A percentile compares a stretch with the other conserved stretches of the same genome.
Evolutionary conservation across 2,888 invertebrate genomes (phyloP).

Genomic region (Pseudococcus longispinus): DNA sequence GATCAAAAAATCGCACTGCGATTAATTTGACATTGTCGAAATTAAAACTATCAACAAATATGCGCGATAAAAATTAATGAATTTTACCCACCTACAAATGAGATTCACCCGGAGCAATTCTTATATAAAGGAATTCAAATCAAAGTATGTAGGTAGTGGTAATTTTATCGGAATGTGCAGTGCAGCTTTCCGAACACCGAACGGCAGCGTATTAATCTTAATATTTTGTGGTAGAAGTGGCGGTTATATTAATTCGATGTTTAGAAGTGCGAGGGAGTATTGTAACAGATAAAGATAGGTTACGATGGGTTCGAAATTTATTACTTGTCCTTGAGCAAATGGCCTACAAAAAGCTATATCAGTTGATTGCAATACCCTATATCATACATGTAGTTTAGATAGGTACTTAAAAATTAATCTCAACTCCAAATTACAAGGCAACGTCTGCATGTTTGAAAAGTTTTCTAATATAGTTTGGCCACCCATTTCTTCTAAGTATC

Average conservation of each 20-base stretch:
- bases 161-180: slow-evolving; percentile 17
- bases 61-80: slow-evolving; percentile 32
- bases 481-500: background rate
- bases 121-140: slow-evolving; percentile 1
- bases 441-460: background rate
- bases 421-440: background rate
- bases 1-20: slow-evolving; percentile 15
- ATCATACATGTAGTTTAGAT: background rate
- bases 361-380: background rate
- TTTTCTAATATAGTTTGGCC: background rate
- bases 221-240: slow-evolving; percentile 27
- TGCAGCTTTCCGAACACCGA: background rate
- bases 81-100: slow-evolving; percentile 37
- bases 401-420: background rate
- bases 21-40: slow-evolving; percentile 25
- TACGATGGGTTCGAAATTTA: slow-evolving; percentile 23
- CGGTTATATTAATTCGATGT: slow-evolving; percentile 29
- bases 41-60: slow-evolving; percentile 42
- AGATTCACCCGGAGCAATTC: slow-evolving; percentile 18
- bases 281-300: slow-evolving; percentile 31
- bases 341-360: slow-evolving; percentile 32
- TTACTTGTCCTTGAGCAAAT: slow-evolving; percentile 36
- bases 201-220: slow-evolving; percentile 15
- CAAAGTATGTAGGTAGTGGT: slow-evolving; percentile 23
- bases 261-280: slow-evolving; percentile 42